A percentile compares a stretch with the other conserved stretches of the same genome.
Conservation (phyloP, 1,140 invertebrate species). For the Gerris buenoi region DNA sequence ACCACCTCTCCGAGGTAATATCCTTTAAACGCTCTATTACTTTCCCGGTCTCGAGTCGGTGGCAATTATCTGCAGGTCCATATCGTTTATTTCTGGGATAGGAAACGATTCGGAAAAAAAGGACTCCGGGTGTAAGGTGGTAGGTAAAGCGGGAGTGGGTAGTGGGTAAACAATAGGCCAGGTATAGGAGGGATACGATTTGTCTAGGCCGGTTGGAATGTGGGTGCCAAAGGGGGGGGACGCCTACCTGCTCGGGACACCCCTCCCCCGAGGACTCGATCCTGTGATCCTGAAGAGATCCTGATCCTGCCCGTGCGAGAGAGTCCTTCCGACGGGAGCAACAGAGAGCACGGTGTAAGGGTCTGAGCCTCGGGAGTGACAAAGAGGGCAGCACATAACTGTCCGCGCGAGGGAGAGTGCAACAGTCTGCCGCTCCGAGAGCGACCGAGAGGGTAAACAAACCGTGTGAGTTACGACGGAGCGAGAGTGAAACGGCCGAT, state of each 20-base stretch:
- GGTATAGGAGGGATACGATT: not conserved
- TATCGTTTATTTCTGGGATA: not conserved
- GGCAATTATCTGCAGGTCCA: not conserved
- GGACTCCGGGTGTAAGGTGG: not conserved
- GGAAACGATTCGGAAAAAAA: not conserved
- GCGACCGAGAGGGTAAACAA: not conserved
- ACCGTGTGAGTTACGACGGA: not conserved
- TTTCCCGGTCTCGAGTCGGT: not conserved
- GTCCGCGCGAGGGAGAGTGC: not conserved
- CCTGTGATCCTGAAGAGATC: too few species aligned
- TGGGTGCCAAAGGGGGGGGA: not conserved
- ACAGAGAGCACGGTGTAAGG: not conserved
- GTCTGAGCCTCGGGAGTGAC: too few species aligned
- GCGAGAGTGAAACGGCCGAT: not conserved
- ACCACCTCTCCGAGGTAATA: not conserved
- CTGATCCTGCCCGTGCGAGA: too few species aligned
- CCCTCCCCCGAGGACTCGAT: not conserved
- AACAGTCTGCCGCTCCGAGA: not conserved
- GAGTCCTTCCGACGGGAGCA: not conserved
- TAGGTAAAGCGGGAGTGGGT: not conserved
- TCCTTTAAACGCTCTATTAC: not conserved
- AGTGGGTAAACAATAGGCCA: not conserved
- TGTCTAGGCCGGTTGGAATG: not conserved
- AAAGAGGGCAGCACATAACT: not conserved
- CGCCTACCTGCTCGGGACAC: not conserved